These are phyloP conservation scores for Acronicta psi DNA, from an alignment of 2,888 invertebrate genomes.

Conservation along the genomic window DNA sequence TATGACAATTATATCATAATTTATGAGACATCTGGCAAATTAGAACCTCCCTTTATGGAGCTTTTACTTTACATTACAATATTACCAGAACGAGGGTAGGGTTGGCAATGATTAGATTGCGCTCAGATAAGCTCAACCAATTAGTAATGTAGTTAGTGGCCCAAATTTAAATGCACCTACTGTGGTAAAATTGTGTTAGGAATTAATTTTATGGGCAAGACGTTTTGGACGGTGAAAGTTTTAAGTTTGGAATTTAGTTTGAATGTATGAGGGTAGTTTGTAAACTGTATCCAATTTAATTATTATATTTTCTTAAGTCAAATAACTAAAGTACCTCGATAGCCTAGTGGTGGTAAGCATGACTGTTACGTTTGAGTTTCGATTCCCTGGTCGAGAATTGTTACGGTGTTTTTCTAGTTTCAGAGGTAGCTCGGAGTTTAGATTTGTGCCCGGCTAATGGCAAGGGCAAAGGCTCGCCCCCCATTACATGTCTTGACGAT, in stretches of 20 bases:
- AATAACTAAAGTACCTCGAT: no score
- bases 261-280: slow-evolving; percentile 1
- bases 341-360: no score
- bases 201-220: slow-evolving; percentile 42
- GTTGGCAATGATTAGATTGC: slow-evolving; percentile 50
- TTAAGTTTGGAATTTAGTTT: background rate
- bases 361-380: no score
- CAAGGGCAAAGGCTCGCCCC: no score
- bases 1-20: background rate
- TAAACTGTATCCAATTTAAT: background rate
- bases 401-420: no score
- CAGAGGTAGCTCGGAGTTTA: no score
- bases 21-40: slow-evolving; percentile 28
- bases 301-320: no score
- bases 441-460: no score
- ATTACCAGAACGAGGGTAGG: slow-evolving; percentile 43
- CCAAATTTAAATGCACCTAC: slow-evolving; percentile 50
- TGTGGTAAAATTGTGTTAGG: slow-evolving; percentile 29
- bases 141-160: slow-evolving; percentile 46
- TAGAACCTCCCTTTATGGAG: slow-evolving; percentile 32
- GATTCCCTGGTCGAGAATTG: no score
- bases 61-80: slow-evolving; percentile 32
- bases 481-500: no score
- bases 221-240: slow-evolving; percentile 18
- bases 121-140: slow-evolving; percentile 50